phyloP scores from a whole-genome alignment of 2,888 invertebrate genomes.

The Conchocele bisecta region DNA sequence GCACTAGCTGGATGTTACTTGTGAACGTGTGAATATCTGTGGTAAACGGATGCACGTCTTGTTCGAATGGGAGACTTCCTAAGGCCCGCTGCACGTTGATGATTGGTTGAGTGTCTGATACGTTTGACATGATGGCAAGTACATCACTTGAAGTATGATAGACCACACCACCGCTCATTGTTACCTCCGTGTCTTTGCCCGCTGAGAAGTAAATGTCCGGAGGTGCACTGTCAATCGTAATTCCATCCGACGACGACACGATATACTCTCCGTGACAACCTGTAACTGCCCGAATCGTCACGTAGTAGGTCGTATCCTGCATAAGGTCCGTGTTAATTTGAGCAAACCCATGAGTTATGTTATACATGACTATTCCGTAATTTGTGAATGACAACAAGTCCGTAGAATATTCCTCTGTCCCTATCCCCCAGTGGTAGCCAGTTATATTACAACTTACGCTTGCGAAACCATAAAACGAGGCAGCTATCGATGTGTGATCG shows the following conservation, averaged over 20 bases:
- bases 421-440: slow-evolving; percentile 67
- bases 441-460: slow-evolving; percentile 65
- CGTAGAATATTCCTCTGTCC: slow-evolving; percentile 54
- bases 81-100: slow-evolving; percentile 14
- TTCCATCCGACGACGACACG: slow-evolving; percentile 64
- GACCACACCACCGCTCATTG: neutral
- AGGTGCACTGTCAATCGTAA: slow-evolving; percentile 54
- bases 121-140: slow-evolving; percentile 19
- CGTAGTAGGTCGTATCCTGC: slow-evolving; percentile 53
- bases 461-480: slow-evolving; percentile 65
- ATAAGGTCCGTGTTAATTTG: slow-evolving; percentile 51
- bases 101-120: slow-evolving; percentile 26
- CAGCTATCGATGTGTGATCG: slow-evolving; percentile 60
- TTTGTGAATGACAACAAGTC: slow-evolving; percentile 59
- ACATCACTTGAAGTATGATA: slow-evolving; percentile 38
- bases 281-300: slow-evolving; percentile 62
- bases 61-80: slow-evolving; percentile 30
- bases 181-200: neutral
- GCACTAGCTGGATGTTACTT: slow-evolving; percentile 17
- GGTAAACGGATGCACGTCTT: slow-evolving; percentile 16
- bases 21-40: slow-evolving; percentile 13
- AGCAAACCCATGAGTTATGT: slow-evolving; percentile 53
- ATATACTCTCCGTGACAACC: slow-evolving; percentile 65
- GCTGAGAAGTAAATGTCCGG: slow-evolving; percentile 1
- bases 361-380: slow-evolving; percentile 60